Evolutionary conservation across 1,140 invertebrate species (phyloP).

Genomic region (Eupristina koningsbergeri): DNA sequence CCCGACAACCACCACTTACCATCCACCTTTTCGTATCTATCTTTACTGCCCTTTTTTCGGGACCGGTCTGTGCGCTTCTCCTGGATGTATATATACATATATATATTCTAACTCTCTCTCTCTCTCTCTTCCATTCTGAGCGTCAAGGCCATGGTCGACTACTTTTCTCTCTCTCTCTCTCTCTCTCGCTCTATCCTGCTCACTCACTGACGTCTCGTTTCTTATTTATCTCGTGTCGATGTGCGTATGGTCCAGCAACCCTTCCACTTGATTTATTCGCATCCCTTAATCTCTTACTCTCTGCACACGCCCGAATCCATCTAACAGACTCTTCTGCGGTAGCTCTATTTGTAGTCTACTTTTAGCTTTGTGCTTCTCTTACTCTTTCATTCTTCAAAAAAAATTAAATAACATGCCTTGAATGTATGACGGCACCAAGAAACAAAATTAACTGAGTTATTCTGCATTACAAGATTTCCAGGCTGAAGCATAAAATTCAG

Average conservation of each 20-base stretch:
- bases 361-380: background rate
- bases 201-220: slow-evolving; percentile 20
- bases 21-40: slow-evolving; percentile 53
- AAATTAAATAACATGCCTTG: background rate
- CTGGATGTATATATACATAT: background rate
- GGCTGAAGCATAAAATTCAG: slow-evolving; percentile 1
- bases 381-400: background rate
- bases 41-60: slow-evolving; percentile 53
- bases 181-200: slow-evolving; percentile 18
- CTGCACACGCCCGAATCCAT: background rate
- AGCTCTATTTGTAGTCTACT: background rate
- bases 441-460: slow-evolving; percentile 36
- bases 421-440: background rate
- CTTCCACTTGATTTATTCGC: slow-evolving; percentile 50
- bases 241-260: slow-evolving; percentile 39
- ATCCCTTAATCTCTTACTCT: slow-evolving; percentile 1
- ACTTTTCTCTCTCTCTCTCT: slow-evolving; percentile 34
- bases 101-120: background rate
- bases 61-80: slow-evolving; percentile 27
- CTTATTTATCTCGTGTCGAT: slow-evolving; percentile 25
- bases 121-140: slow-evolving; percentile 10
- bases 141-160: slow-evolving; percentile 47
- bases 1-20: slow-evolving; percentile 52
- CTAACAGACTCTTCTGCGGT: background rate
- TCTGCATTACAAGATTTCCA: background rate